Percentiles rank a stretch among this genome's conserved stretches.
phyloP scores from a whole-genome alignment of 2,888 invertebrate genomes.

The Ornithoptera alexandrae region DNA sequence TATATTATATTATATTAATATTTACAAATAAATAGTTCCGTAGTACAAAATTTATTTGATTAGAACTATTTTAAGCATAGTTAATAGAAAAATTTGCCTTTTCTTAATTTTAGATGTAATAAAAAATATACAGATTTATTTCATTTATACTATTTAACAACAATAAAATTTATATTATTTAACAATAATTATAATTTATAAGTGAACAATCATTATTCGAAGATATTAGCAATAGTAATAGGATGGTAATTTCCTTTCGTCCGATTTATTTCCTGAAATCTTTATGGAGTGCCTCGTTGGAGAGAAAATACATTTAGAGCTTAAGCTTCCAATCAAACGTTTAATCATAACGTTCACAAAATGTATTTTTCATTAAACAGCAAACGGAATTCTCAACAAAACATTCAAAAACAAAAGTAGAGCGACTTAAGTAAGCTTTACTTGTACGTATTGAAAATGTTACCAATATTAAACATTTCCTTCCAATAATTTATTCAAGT shows the following conservation, averaged over 20 bases:
- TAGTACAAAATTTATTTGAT: too few species aligned
- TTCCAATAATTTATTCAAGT: background rate
- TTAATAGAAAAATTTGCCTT: too few species aligned
- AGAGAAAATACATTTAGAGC: conserved; percentile 49
- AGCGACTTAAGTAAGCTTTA: conserved; percentile 31
- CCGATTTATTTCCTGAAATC: conserved; percentile 37
- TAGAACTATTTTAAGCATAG: too few species aligned
- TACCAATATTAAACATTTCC: background rate
- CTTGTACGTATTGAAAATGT: conserved; percentile 3
- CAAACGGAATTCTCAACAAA: conserved; percentile 16
- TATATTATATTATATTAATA: too few species aligned
- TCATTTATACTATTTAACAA: too few species aligned
- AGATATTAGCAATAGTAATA: conserved; percentile 15
- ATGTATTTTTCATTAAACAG: conserved; percentile 38
- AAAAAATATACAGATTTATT: too few species aligned
- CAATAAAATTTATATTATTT: background rate
- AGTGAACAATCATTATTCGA: background rate
- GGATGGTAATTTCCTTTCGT: conserved; percentile 44
- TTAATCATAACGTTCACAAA: conserved; percentile 46
- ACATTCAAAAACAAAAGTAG: conserved; percentile 19
- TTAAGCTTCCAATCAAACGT: conserved; percentile 59
- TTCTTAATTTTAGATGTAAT: too few species aligned
- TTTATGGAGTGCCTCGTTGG: conserved; percentile 34
- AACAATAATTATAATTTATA: background rate
- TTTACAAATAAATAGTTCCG: too few species aligned